These are phyloP conservation scores for Nephrotoma flavescens DNA, from an alignment of 2,888 invertebrate genomes.

Conservation along the genomic window DNA sequence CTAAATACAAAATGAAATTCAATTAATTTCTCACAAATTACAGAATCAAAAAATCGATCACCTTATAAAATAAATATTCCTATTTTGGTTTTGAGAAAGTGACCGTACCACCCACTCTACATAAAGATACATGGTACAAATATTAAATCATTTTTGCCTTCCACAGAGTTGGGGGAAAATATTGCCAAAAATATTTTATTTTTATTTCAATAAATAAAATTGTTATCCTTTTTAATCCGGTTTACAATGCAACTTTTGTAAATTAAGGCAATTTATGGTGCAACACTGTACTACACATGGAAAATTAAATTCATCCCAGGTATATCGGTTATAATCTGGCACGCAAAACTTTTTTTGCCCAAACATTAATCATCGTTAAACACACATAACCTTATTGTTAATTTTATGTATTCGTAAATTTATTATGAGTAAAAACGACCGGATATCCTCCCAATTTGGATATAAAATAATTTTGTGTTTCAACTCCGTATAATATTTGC, in stretches of 20 bases:
- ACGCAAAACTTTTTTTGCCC: background rate
- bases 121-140: background rate
- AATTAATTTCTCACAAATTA: background rate
- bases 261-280: background rate
- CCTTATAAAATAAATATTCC: background rate
- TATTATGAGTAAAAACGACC: background rate
- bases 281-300: background rate
- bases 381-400: background rate
- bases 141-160: background rate
- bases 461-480: background rate
- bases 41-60: background rate
- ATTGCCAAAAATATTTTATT: background rate
- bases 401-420: background rate
- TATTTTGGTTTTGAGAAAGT: background rate
- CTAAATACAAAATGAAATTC: background rate
- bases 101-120: background rate
- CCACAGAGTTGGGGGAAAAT: background rate
- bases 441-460: background rate
- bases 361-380: background rate
- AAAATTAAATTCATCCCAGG: background rate
- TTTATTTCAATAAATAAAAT: background rate
- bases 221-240: background rate
- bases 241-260: background rate
- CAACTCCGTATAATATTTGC: background rate
- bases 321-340: background rate